A percentile compares a stretch with the other conserved stretches of the same genome.
Evolutionary conservation across 2,797 vertebrate species (phyloP).

Genomic region (Columba guinea): DNA sequence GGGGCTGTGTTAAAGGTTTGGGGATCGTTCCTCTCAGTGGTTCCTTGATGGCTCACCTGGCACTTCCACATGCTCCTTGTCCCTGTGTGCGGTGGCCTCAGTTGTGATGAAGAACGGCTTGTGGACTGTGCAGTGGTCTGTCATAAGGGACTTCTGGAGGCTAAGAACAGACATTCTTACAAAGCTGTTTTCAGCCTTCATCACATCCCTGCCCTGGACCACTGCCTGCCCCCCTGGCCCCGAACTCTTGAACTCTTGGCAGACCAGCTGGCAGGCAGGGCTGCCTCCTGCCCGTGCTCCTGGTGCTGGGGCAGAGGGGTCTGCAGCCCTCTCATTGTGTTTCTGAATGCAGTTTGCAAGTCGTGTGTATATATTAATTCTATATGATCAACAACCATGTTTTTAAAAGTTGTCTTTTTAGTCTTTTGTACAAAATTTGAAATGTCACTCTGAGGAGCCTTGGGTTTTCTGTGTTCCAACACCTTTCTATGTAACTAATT

Average conservation of each 20-base stretch:
- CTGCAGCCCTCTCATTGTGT: not conserved
- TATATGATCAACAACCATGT: not conserved
- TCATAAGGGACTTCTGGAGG: not conserved
- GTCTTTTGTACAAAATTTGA: not conserved
- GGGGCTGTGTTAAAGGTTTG: not conserved
- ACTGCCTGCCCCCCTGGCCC: not conserved
- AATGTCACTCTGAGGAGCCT: not conserved
- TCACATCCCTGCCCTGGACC: not conserved
- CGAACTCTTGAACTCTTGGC: accelerated
- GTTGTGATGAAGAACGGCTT: not conserved
- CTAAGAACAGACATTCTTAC: not conserved
- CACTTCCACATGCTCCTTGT: not conserved
- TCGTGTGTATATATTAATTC: not conserved
- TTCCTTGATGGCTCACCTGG: not conserved
- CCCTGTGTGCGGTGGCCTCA: accelerated
- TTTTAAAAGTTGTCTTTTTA: not conserved
- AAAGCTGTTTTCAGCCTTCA: not conserved
- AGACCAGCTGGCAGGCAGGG: not conserved
- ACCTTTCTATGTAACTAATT: not conserved
- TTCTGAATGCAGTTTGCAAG: not conserved
- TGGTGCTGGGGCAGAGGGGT: not conserved
- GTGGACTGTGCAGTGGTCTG: not conserved
- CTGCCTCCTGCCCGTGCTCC: accelerated
- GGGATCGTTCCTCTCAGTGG: accelerated
- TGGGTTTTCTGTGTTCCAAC: not conserved